These are phyloP conservation scores for Gisinianus flammeolus DNA, from an alignment of 2,888 invertebrate genomes.

Conservation along the genomic window DNA sequence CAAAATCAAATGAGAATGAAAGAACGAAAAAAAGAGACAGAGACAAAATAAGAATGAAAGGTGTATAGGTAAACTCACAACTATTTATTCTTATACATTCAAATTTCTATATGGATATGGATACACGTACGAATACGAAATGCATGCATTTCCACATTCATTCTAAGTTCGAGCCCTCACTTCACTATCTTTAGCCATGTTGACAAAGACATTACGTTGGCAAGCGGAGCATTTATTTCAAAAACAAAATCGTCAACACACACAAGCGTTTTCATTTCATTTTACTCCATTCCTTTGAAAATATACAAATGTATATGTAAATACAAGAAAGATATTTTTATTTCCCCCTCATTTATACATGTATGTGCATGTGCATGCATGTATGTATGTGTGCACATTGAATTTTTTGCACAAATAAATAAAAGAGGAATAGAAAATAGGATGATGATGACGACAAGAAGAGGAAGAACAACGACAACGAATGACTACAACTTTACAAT, in stretches of 20 bases:
- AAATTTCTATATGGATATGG: too few relatives aligned
- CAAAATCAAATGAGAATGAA: background rate
- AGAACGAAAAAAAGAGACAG: background rate
- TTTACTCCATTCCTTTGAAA: background rate
- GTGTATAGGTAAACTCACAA: too few relatives aligned
- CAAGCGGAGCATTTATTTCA: too few relatives aligned
- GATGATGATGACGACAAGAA: background rate
- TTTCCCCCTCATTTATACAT: background rate
- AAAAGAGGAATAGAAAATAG: constrained; percentile 3
- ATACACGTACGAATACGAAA: too few relatives aligned
- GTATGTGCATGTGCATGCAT: background rate
- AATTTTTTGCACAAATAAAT: constrained; percentile 11
- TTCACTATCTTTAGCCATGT: too few relatives aligned
- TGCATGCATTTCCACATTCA: too few relatives aligned
- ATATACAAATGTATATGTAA: background rate
- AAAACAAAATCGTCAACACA: too few relatives aligned
- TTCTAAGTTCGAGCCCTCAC: too few relatives aligned
- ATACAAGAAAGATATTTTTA: background rate
- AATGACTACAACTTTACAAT: background rate
- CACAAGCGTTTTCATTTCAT: too few relatives aligned
- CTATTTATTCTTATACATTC: too few relatives aligned
- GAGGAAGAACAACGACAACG: background rate
- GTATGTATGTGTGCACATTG: background rate
- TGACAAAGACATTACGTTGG: too few relatives aligned
- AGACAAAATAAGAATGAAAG: too few relatives aligned